Conservation (phyloP, 2,113 vertebrate genomes). For the Vombatus ursinus region DNA sequence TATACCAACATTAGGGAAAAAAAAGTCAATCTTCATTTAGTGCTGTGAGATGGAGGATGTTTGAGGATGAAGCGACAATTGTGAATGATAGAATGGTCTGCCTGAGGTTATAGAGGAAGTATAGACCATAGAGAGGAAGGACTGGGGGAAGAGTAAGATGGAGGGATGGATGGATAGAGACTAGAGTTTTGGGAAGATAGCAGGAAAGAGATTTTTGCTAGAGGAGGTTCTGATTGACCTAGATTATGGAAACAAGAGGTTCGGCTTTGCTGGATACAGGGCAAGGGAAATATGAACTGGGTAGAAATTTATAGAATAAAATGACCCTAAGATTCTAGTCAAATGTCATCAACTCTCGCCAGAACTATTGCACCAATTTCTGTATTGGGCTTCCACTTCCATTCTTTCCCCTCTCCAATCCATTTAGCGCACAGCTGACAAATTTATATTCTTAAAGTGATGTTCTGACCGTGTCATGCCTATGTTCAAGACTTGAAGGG, state of each 20-base stretch:
- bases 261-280: neutral
- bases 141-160: neutral
- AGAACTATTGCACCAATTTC: neutral
- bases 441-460: neutral
- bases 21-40: neutral
- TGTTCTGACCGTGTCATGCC: neutral
- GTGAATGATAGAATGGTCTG: neutral
- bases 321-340: neutral
- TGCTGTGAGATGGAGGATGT: neutral
- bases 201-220: neutral
- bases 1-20: neutral
- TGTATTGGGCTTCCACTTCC: neutral
- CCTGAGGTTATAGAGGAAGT: neutral
- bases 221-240: neutral
- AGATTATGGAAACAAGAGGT: neutral
- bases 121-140: neutral
- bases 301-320: neutral
- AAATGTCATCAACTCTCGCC: neutral
- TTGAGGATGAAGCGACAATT: neutral
- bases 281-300: neutral
- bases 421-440: neutral
- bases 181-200: neutral
- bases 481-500: neutral
- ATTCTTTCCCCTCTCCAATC: neutral
- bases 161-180: neutral